Evolutionary conservation across 2,113 vertebrate species (phyloP), one percentile per base, ranked within the genome.

Genomic region (Hipposideros armiger): DNA sequence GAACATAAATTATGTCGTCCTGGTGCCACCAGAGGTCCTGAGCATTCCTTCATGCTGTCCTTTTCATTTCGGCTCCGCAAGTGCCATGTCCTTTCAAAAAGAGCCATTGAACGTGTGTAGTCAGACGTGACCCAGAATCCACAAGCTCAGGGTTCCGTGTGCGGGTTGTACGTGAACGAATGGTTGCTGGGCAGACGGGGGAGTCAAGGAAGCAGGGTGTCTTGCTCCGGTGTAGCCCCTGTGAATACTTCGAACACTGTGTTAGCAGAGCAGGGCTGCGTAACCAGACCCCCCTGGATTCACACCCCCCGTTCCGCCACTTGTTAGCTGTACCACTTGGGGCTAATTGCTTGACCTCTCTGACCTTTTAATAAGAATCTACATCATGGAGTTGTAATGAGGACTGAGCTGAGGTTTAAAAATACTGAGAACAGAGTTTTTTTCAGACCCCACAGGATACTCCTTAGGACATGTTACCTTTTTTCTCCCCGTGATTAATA

Each of bases 1-100:
- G 77, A 47, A 86, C 80, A 60, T 84, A 88, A 78, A 54, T 96
- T 90, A 96, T 47, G 87, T 96, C 74, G 9, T 54, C 56, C 70
- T 32, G 52, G 28, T 28, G 83, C 9, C 64, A 67, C 30, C 94
- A 70, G 36, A 90, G 77, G 32, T 69, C 32, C 67, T 54, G 72
- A 62, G n/a, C 42, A 32, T 74, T 81, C 97, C 28, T 92, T 90
- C 77, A n/a, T 58, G 11, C 72, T 66, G 60, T 85, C 91, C 94
- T 94, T 94, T 83, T 45, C 91, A 2, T 26, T 4, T 40, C 28
- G 54, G 70, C 67, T 88, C 40, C 0, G 1, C 80, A 90, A 95
- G 89, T 84, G 87, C 73, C 42, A 10, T 90, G 42, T 87, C 45
- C n/a, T 93, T 94, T 90, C 10, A 70, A 82, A 95, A 92, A 87